phyloP scores from a whole-genome alignment of 2,797 vertebrate genomes.

The Alosa sapidissima region DNA sequence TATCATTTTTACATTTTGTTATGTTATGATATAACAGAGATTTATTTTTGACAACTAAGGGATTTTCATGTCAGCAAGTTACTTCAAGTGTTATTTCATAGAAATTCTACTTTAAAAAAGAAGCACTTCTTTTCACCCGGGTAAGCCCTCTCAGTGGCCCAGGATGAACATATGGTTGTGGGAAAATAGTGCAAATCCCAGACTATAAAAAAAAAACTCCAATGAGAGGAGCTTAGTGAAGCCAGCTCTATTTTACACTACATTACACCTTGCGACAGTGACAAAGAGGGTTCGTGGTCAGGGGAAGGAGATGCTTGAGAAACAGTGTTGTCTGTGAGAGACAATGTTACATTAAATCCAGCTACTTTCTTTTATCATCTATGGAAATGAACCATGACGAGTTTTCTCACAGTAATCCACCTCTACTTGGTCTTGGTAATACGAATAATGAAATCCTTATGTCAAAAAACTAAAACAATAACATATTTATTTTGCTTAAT shows the following conservation, averaged over 20 bases:
- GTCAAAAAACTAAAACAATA: background rate
- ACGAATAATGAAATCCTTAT: background rate
- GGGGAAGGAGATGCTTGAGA: conserved; percentile 24
- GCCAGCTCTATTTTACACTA: conserved; percentile 73
- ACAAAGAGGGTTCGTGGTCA: conserved; percentile 51
- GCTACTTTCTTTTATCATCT: conserved; percentile 62
- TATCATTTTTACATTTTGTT: too few relatives aligned
- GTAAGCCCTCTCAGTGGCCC: conserved; percentile 54
- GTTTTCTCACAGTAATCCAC: background rate
- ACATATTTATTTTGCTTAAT: background rate
- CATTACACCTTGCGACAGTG: conserved; percentile 73
- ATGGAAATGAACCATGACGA: conserved; percentile 30
- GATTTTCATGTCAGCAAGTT: background rate
- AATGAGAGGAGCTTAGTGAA: conserved; percentile 69
- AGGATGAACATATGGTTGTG: conserved; percentile 64
- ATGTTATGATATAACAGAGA: too few relatives aligned
- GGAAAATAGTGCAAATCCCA: conserved; percentile 67
- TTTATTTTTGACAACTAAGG: too few relatives aligned
- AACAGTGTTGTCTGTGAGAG: conserved; percentile 63
- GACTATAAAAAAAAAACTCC: conserved; percentile 68
- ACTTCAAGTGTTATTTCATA: background rate
- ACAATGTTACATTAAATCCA: conserved; percentile 44
- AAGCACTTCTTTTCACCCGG: conserved; percentile 32
- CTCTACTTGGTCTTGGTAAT: background rate
- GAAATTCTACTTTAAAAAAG: background rate